Base-by-base conservation (phyloP, 2,888 invertebrate genomes). In the Vannuccia rotundouncinata region DNA sequence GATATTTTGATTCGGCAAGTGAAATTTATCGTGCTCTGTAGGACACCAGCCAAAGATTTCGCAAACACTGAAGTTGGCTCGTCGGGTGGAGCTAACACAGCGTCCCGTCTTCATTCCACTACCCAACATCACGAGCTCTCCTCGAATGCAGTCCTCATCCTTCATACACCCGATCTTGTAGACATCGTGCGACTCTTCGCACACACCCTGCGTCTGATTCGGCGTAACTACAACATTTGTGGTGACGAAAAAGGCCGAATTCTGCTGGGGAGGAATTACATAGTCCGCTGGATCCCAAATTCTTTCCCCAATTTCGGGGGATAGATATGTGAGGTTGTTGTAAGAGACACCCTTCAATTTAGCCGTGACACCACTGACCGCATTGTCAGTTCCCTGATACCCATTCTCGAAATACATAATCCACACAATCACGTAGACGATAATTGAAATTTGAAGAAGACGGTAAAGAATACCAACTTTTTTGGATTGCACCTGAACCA, bases 381-480 rank as follows among this genome's bases (percentile, higher is more conserved):
- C 87, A 59, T 83, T 82, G 73, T 88, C 88, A 82, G 86, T 85
- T 2, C 87, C 86, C 84, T 90, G 90, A 84, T 90, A 90, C 13
- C 90, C 90, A 82, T 89, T 89, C 79, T 89, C 87, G 81, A 85
- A 88, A 31, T 89, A 85, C 74, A 90, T 88, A 0, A 87, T 89
- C 85, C 85, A 89, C 73, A 89, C 89, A 66, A 89, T 86, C 30
- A 89, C 86, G 81, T 89, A 89, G 5, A 84, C 85, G 31, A 89
- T 83, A n/a, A 89, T 87, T 10, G 83, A 81, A 0, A 88, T 82
- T 82, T 89, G 89, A 0, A 89, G 82, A 10, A 89, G 81, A 66
- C 89, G 84, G 83, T 88, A 89, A 31, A 89, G 85, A 28, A 88
- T 82, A 1, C 89, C 89, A 28, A 89, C 87, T 83, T 86, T 88